A percentile compares a stretch with the other conserved stretches of the same genome.
Conservation (phyloP, 2,797 vertebrate species). For the Microctenopoma lineatum region DNA sequence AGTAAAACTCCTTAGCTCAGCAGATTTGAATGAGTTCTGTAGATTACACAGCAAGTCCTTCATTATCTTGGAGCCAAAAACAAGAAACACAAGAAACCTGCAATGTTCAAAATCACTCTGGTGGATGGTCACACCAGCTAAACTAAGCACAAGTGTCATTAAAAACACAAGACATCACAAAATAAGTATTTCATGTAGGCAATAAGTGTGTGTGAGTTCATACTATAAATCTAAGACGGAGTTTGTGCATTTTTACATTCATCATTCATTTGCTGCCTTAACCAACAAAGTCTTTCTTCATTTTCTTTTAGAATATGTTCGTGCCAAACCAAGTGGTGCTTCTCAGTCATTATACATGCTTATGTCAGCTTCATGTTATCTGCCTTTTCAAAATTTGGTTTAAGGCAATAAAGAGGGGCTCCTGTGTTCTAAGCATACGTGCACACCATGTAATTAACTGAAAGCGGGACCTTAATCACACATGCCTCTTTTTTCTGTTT, state of each 20-base stretch:
- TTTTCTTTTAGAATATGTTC: neutral
- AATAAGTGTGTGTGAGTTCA: slow-evolving; percentile 3
- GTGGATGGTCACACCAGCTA: slow-evolving; percentile 27
- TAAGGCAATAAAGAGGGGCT: slow-evolving; percentile 58
- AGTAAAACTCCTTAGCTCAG: slow-evolving; percentile 45
- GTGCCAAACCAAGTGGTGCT: slow-evolving; percentile 6
- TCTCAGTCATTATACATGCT: slow-evolving; percentile 15
- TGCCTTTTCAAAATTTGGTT: slow-evolving; percentile 33
- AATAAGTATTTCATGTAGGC: neutral
- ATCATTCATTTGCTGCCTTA: neutral
- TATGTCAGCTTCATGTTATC: slow-evolving; percentile 27
- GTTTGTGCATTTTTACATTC: neutral
- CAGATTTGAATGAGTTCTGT: slow-evolving; percentile 36
- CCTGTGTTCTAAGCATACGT: slow-evolving; percentile 63
- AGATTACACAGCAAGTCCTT: slow-evolving; percentile 35
- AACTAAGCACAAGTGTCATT: slow-evolving; percentile 39
- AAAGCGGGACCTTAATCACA: slow-evolving; percentile 68
- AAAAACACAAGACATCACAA: slow-evolving; percentile 25
- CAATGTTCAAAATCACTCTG: slow-evolving; percentile 31
- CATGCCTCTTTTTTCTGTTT: slow-evolving; percentile 56
- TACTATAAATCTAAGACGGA: neutral
- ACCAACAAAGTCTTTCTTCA: neutral
- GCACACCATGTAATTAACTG: slow-evolving; percentile 77
- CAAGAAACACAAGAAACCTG: slow-evolving; percentile 31
- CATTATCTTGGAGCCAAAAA: slow-evolving; percentile 53